A percentile compares a stretch with the other conserved stretches of the same genome.
Evolutionary conservation across 2,888 invertebrate genomes (phyloP).

Genomic region (Balanococcus diminutus): DNA sequence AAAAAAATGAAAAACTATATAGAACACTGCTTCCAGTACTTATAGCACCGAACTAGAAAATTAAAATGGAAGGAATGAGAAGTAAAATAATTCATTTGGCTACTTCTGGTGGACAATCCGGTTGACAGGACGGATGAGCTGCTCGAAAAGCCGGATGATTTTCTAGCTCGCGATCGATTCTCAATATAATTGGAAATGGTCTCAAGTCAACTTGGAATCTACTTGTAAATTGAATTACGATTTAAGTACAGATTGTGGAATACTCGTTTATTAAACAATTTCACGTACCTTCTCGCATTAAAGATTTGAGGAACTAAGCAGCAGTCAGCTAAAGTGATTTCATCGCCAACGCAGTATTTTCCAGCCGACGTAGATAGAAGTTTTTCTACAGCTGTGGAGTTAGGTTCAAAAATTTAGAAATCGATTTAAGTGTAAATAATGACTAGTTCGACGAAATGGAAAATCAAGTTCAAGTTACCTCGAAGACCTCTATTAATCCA

Average conservation of each 20-base stretch:
- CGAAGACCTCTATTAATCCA: slow-evolving; percentile 89
- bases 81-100: slow-evolving; percentile 60
- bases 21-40: neutral
- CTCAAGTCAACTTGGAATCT: slow-evolving; percentile 92
- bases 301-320: slow-evolving; percentile 95
- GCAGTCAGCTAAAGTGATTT: slow-evolving; percentile 91
- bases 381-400: slow-evolving; percentile 79
- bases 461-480: slow-evolving; percentile 61
- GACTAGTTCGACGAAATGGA: neutral
- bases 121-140: slow-evolving; percentile 90
- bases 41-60: neutral
- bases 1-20: neutral
- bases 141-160: slow-evolving; percentile 89
- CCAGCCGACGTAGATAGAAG: slow-evolving; percentile 82
- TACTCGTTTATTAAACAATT: neutral
- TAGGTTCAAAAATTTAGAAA: neutral
- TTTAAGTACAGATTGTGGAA: neutral
- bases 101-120: slow-evolving; percentile 90
- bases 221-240: too few relatives aligned
- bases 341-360: slow-evolving; percentile 92
- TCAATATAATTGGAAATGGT: slow-evolving; percentile 85
- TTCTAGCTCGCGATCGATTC: slow-evolving; percentile 84
- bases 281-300: slow-evolving; percentile 80
- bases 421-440: neutral
- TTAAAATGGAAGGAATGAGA: too few relatives aligned